Conservation (phyloP, 2,113 vertebrate genomes). For the Tyto alba region DNA sequence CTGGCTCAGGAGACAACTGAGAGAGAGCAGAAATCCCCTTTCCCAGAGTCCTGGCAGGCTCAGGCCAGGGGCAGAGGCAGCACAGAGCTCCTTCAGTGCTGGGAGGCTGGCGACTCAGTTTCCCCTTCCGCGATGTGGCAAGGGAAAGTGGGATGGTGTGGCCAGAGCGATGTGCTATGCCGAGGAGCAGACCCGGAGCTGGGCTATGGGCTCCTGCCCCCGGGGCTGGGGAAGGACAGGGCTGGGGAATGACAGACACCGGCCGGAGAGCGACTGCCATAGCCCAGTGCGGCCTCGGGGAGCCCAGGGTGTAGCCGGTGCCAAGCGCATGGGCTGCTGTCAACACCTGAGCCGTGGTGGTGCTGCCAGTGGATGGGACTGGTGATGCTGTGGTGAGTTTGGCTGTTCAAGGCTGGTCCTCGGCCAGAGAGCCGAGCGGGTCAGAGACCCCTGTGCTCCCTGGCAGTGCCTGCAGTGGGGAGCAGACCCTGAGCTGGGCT, state of each 20-base stretch:
- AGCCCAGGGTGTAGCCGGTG: rapidly evolving
- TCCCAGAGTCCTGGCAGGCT: not conserved
- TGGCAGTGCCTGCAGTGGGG: rapidly evolving
- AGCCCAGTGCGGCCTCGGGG: not conserved
- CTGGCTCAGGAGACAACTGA: not conserved
- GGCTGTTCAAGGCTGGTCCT: not conserved
- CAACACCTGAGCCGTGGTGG: rapidly evolving
- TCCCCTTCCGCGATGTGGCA: not conserved
- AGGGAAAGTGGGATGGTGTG: not conserved
- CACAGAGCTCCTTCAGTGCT: not conserved
- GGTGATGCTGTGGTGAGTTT: not conserved
- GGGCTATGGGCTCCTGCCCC: not conserved
- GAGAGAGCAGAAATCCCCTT: not conserved
- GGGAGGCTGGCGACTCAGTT: not conserved
- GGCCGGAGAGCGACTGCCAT: rapidly evolving
- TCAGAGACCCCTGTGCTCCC: not conserved
- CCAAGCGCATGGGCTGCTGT: rapidly evolving
- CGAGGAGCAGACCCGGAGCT: not conserved
- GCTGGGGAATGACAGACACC: not conserved
- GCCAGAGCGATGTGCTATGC: rapidly evolving
- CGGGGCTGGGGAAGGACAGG: not conserved
- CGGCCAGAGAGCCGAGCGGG: rapidly evolving
- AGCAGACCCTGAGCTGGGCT: not conserved
- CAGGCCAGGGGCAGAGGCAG: not conserved
- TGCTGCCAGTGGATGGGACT: not conserved